Evolutionary conservation across 1,140 invertebrate genomes (phyloP).

Genomic region (Drosophila pallidifrons): DNA sequence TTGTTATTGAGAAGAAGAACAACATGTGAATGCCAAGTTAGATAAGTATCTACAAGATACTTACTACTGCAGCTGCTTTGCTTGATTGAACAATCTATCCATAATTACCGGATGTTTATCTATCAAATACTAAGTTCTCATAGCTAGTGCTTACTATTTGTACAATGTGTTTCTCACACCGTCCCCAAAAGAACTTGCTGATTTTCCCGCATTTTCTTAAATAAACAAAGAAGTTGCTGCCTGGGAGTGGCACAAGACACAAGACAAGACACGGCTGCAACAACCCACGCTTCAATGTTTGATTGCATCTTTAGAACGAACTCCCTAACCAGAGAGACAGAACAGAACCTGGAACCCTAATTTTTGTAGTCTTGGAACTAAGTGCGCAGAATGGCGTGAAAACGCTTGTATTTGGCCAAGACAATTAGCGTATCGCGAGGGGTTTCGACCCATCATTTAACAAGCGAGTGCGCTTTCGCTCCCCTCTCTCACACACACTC

Average conservation of each 20-base stretch:
- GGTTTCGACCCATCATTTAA: constrained; percentile 55
- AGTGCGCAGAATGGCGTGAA: constrained; percentile 80
- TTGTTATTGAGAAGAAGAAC: constrained; percentile 2
- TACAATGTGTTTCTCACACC: constrained; percentile 75
- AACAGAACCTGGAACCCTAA: background rate
- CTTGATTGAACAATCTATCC: background rate
- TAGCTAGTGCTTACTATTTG: constrained; percentile 63
- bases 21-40: constrained; percentile 15
- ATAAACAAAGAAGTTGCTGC: constrained; percentile 63
- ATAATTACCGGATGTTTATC: constrained; percentile 69
- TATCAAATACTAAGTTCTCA: constrained; percentile 50
- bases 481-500: background rate
- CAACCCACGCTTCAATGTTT: constrained; percentile 52
- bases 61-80: constrained; percentile 1
- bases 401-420: constrained; percentile 80
- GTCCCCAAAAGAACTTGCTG: constrained; percentile 37
- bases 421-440: constrained; percentile 57
- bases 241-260: constrained; percentile 56
- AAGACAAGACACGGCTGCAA: constrained; percentile 18
- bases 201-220: constrained; percentile 71
- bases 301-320: constrained; percentile 45
- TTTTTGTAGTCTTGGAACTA: constrained; percentile 14
- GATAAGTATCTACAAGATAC: constrained; percentile 25
- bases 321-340: background rate
- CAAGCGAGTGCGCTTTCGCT: constrained; percentile 59